phyloP scores from a whole-genome alignment of 2,113 vertebrate genomes.

The Tylochromis polylepis region DNA sequence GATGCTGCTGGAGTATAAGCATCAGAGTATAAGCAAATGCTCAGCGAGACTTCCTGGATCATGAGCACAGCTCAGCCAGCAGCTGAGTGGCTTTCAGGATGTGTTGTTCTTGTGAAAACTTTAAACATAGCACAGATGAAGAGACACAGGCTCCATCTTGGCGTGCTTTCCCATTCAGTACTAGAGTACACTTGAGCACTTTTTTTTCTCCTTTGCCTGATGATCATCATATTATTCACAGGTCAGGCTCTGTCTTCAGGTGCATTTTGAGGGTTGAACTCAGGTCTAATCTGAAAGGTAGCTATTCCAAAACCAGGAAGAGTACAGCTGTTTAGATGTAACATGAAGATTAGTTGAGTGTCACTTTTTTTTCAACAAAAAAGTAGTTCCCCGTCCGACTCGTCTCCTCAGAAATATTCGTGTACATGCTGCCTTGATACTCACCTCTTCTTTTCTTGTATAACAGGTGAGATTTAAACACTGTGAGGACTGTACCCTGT shows the following conservation, averaged over 20 bases:
- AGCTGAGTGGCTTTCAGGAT: background rate
- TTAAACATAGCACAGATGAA: background rate
- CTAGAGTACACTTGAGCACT: background rate
- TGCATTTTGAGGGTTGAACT: too few relatives aligned
- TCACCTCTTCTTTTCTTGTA: too few relatives aligned
- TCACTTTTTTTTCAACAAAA: too few relatives aligned
- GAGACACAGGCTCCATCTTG: background rate
- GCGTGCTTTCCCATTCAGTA: background rate
- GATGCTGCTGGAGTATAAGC: background rate
- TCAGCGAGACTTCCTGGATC: background rate
- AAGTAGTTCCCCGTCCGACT: too few relatives aligned
- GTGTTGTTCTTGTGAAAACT: background rate
- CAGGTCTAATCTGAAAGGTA: too few relatives aligned
- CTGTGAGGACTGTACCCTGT: too few relatives aligned
- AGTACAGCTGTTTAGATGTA: too few relatives aligned
- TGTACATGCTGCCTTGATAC: too few relatives aligned
- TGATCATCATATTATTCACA: background rate
- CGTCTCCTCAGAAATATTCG: too few relatives aligned
- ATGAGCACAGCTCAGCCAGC: background rate
- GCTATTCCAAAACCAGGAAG: too few relatives aligned
- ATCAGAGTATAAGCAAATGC: slow-evolving; percentile 22
- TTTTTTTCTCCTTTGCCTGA: background rate
- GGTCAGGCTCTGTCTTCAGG: background rate
- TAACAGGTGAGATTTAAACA: too few relatives aligned
- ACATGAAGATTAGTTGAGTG: too few relatives aligned